Conservation (phyloP, 2,888 invertebrate genomes). For the Tachina lurida region DNA sequence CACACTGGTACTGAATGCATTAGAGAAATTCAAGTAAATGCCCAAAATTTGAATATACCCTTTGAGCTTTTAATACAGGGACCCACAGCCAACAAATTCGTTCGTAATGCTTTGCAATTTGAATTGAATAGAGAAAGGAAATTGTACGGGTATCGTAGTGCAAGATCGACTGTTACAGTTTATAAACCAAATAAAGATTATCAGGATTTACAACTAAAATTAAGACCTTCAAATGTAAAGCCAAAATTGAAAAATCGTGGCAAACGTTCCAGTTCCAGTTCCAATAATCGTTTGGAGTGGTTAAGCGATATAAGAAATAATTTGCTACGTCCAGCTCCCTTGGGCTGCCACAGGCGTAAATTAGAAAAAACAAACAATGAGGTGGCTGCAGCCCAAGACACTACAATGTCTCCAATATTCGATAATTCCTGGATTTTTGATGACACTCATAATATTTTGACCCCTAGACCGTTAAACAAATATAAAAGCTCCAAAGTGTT, state of each 20-base stretch:
- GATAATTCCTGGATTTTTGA: conserved; percentile 72
- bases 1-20: conserved; percentile 79
- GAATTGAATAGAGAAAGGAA: conserved; percentile 76
- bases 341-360: conserved; percentile 69
- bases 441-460: conserved; percentile 56
- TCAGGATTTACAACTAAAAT: neutral
- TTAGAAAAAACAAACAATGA: neutral
- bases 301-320: conserved; percentile 78
- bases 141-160: conserved; percentile 72
- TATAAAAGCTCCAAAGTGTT: conserved; percentile 8
- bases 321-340: conserved; percentile 79
- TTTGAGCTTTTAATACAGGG: conserved; percentile 82
- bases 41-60: conserved; percentile 77
- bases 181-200: conserved; percentile 76
- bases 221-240: neutral
- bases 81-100: conserved; percentile 79
- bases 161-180: conserved; percentile 80
- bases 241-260: conserved; percentile 64
- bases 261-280: conserved; percentile 76
- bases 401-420: conserved; percentile 19
- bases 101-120: conserved; percentile 80
- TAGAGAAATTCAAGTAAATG: conserved; percentile 78
- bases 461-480: conserved; percentile 71
- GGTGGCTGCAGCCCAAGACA: neutral
- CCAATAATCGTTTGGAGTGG: conserved; percentile 77